Evolutionary conservation across 2,797 vertebrate species (phyloP).

Genomic region (Otolemur crassicaudatus): DNA sequence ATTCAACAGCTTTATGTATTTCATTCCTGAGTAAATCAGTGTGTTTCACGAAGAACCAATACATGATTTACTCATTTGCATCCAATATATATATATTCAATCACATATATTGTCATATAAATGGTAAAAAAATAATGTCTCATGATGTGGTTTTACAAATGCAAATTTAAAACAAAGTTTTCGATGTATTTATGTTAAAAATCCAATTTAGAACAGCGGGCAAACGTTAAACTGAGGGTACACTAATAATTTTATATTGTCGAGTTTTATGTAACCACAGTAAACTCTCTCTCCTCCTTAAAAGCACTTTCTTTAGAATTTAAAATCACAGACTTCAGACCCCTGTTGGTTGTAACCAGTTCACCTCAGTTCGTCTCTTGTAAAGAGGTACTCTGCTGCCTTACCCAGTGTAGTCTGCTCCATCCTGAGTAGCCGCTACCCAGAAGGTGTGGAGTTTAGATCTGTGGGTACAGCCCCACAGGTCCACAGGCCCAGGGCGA

Average conservation of each 20-base stretch:
- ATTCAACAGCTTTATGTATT: constrained; percentile 80
- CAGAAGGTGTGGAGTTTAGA: background rate
- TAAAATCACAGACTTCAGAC: background rate
- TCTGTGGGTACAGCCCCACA: background rate
- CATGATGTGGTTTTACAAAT: constrained; percentile 29
- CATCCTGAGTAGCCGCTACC: background rate
- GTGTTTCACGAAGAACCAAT: constrained; percentile 72
- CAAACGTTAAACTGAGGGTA: constrained; percentile 5
- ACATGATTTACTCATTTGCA: constrained; percentile 56
- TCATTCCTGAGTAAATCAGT: constrained; percentile 73
- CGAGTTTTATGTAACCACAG: background rate
- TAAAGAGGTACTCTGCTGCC: background rate
- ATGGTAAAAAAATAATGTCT: constrained; percentile 42
- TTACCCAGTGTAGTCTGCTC: constrained; percentile 52
- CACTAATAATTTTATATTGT: background rate
- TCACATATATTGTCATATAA: constrained; percentile 31
- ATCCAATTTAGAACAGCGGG: background rate
- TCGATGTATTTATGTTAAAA: background rate
- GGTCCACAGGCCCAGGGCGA: background rate
- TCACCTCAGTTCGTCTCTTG: background rate
- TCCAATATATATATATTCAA: background rate
- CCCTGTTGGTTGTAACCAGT: background rate
- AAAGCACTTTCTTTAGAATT: background rate
- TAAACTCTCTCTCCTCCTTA: background rate
- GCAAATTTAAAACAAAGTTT: constrained; percentile 59